Conservation (phyloP, 2,113 vertebrate genomes). For the Leptobrachium leishanense region DNA sequence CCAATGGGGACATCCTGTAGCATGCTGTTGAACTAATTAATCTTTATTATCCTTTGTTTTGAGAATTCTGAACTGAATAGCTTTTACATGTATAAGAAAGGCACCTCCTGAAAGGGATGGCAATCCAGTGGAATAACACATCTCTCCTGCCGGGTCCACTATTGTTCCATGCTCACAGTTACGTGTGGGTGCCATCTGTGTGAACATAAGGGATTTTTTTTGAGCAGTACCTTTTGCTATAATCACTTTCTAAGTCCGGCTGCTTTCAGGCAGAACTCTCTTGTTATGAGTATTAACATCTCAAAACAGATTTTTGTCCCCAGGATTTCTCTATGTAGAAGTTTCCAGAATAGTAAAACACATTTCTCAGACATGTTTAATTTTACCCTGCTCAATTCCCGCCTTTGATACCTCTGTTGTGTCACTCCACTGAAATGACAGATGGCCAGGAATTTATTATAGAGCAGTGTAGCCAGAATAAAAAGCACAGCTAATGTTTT, state of each 20-base stretch:
- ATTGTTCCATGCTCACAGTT: constrained; percentile 29
- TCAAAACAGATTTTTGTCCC: constrained; percentile 33
- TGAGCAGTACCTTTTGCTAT: background rate
- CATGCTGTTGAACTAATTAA: constrained; percentile 33
- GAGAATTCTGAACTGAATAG: constrained; percentile 26
- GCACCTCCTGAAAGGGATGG: constrained; percentile 34
- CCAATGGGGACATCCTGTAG: background rate
- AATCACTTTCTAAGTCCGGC: constrained; percentile 26
- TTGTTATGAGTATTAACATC: constrained; percentile 32
- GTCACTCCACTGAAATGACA: constrained; percentile 28
- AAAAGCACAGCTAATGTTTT: constrained; percentile 37
- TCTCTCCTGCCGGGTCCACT: constrained; percentile 25
- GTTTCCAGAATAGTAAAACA: constrained; percentile 15
- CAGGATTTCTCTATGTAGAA: constrained; percentile 13
- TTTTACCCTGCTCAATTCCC: constrained; percentile 18
- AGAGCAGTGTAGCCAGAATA: constrained; percentile 31
- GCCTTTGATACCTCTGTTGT: constrained; percentile 32
- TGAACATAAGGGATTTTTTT: constrained; percentile 22
- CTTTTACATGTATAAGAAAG: constrained; percentile 12
- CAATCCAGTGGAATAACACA: constrained; percentile 13
- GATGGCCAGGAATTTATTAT: constrained; percentile 44
- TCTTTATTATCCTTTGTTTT: constrained; percentile 29
- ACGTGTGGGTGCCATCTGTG: constrained; percentile 36
- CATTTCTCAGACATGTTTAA: constrained; percentile 31
- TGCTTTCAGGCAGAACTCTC: constrained; percentile 21